Evolutionary conservation across 2,888 invertebrate genomes (phyloP), one percentile per base, ranked within the genome.

Genomic region (Tiphia femorata): DNA sequence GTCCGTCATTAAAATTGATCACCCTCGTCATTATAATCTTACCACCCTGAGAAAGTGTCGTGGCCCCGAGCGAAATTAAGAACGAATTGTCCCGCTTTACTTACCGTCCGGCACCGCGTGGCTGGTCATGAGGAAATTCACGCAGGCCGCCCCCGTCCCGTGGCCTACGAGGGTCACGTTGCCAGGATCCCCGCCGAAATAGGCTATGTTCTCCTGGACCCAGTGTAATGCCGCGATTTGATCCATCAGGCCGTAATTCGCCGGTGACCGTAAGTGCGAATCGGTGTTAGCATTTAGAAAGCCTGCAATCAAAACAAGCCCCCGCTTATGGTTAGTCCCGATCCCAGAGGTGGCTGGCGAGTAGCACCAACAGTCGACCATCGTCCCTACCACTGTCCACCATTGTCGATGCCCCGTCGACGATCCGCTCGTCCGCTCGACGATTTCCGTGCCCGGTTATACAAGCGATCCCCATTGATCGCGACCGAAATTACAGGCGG

Each of bases 221-320:
- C 97, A 97, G 80, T 96, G 96, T 62, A 98, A 86, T 0, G 97
- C 97, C 0, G 96, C 97, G 73, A 97, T 94, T 85, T 96, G 95
- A 85, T 98, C 98, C 92, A 97, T 95, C 54, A 98, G 90, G n/a
- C 98, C 98, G 84, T 97, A 97, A 87, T 98, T 98, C 42, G 95
- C 93, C 33, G 95, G 94, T 25, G 94, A 92, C 61, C 92, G 90
- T 40, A 93, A 90, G 84, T 91, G 93, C 66, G 93, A 92, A 84
- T 94, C 94, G 19, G 93, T 92, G 78, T 95, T 93, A 57, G 94
- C 94, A 83, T 95, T 95, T 56, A 95, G 88, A 84, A 95, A 95
- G 75, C 95, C 95, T 95, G 88, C 8, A 85, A 84, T 72, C 62
- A 75, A 74, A 71, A 67, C 67, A 68, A 56, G 56, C 49, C 37